These are phyloP conservation scores for Eueides isabella DNA, from an alignment of 1,140 invertebrate genomes.

Conservation along the genomic window DNA sequence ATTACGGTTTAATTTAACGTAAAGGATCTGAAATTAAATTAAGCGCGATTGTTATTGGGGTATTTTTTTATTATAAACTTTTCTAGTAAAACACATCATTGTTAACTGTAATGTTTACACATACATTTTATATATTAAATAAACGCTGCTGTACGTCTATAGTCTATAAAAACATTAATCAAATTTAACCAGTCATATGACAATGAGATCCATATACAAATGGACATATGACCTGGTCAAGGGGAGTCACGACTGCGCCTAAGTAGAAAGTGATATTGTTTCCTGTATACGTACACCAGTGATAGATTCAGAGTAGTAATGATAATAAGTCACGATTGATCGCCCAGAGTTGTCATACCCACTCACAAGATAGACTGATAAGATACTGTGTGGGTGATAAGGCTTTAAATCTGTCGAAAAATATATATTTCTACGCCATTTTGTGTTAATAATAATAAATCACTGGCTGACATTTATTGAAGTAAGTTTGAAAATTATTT, in stretches of 20 bases:
- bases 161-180: background rate
- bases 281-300: conserved; percentile 49
- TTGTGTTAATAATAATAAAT: conserved; percentile 2
- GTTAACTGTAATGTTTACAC: too few relatives aligned
- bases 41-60: too few relatives aligned
- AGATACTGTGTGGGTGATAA: conserved; percentile 43
- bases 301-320: conserved; percentile 53
- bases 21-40: too few relatives aligned
- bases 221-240: conserved; percentile 39
- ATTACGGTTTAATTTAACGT: too few relatives aligned
- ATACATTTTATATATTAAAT: too few relatives aligned
- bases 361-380: conserved; percentile 48
- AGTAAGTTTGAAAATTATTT: background rate
- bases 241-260: conserved; percentile 51
- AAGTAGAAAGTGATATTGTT: conserved; percentile 70
- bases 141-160: background rate
- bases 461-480: background rate
- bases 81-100: too few relatives aligned
- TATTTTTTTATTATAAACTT: too few relatives aligned
- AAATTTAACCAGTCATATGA: conserved; percentile 4
- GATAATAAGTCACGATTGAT: conserved; percentile 75
- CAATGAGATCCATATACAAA: conserved; percentile 34
- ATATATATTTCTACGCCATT: conserved; percentile 10
- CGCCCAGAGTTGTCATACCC: conserved; percentile 55
- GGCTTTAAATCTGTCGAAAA: conserved; percentile 18